Evolutionary conservation across 2,888 invertebrate genomes (phyloP), one percentile per base, ranked within the genome.

Genomic region (Asteroscopus sphinx): DNA sequence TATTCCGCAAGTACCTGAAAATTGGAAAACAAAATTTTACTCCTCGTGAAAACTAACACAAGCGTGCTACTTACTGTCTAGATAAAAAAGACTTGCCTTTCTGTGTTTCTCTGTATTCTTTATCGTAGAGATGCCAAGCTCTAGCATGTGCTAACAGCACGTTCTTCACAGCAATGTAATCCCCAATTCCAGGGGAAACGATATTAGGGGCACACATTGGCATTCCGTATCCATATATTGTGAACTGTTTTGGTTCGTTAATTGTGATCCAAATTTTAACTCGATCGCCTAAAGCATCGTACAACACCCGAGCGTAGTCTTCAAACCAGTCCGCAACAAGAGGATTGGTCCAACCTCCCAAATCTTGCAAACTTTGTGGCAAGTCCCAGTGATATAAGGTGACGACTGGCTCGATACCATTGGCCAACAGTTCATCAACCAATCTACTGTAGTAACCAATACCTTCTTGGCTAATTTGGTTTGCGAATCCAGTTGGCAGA

Each of bases 361-460:
- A 79, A 51, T 95, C 94, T 75, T 95, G 95, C 1, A 96, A 77
- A n/a, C 74, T 85, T 69, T 93, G 90, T 0, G 95, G 95, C 59
- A 95, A 78, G 79, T 95, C 95, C 92, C 95, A 95, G 68, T 95
- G 95, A 61, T 88, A 95, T 46, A 96, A 88, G 0, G 95, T 95
- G 0, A 95, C 92, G 45, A 95, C 84, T 0, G 97, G 96, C 53
- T 94, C 88, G 47, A 97, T 96, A 5, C 91, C 94, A 58, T 95
- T 95, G 0, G 85, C 91, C 7, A 96, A 45, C 1, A 97, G 83
- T 66, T 94, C 95, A 68, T 96, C 83, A 35, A 97, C 96, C 0
- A 97, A 74, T 46, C 91, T 88, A 61, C 95, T 95, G 82, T 97
- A 97, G 81, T 96, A 96, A 25, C 92, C 82, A 11, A 96, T 86